phyloP scores from a whole-genome alignment of 2,888 invertebrate genomes.

The Lepidonotus clava region DNA sequence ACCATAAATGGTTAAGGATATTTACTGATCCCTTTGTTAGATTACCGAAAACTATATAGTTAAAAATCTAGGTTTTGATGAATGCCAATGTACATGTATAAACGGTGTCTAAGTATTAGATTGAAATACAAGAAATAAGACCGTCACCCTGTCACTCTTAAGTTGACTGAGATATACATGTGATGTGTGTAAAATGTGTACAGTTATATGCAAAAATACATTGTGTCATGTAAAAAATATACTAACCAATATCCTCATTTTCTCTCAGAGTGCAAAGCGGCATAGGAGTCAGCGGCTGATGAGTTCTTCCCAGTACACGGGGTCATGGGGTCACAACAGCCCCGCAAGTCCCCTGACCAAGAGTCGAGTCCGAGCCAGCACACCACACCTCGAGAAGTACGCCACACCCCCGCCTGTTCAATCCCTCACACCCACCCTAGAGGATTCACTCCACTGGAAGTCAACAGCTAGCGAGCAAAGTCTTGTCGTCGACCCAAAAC shows the following conservation, averaged over 20 bases:
- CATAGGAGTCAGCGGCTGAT: not conserved
- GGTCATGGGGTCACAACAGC: not conserved
- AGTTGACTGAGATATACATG: too few species aligned
- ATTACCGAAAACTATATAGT: too few species aligned
- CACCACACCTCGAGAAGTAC: conserved; percentile 34
- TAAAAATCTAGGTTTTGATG: too few species aligned
- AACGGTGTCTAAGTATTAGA: too few species aligned
- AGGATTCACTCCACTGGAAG: conserved; percentile 6
- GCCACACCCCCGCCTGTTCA: conserved; percentile 67
- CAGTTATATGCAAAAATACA: too few species aligned
- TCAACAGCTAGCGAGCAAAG: conserved; percentile 27
- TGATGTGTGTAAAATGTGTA: too few species aligned
- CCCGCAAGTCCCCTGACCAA: not conserved
- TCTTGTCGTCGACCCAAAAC: not conserved
- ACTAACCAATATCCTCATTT: not conserved
- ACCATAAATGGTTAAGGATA: too few species aligned
- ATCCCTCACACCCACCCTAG: conserved; percentile 71
- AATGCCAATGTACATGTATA: too few species aligned
- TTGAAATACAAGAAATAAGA: too few species aligned
- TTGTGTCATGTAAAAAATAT: too few species aligned
- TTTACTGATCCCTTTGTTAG: too few species aligned
- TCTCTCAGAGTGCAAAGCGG: not conserved
- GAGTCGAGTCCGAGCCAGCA: not conserved
- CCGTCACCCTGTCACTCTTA: too few species aligned
- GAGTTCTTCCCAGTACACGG: not conserved